Percentiles rank a stretch among this genome's conserved stretches.
phyloP scores from a whole-genome alignment of 2,797 vertebrate genomes.

The Myripristis jacobus region DNA sequence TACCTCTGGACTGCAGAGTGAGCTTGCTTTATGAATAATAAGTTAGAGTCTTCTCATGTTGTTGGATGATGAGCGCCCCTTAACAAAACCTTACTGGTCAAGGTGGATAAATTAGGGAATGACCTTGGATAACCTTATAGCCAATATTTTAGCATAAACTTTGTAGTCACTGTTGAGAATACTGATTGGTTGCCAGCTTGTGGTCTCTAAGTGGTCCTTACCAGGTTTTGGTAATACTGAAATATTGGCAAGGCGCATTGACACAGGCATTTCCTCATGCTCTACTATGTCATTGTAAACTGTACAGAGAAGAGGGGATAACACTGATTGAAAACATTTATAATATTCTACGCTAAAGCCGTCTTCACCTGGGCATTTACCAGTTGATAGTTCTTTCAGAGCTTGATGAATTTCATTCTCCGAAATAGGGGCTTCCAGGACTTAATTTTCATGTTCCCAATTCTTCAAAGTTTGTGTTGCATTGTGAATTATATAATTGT shows the following conservation, averaged over 20 bases:
- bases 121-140: too few species aligned
- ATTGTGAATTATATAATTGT: too few species aligned
- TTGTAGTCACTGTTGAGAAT: too few species aligned
- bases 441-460: not conserved
- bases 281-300: not conserved
- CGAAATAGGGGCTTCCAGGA: not conserved
- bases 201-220: not conserved
- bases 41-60: too few species aligned
- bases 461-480: too few species aligned
- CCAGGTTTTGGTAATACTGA: not conserved
- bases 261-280: not conserved
- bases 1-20: not conserved
- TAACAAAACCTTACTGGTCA: too few species aligned
- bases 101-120: too few species aligned
- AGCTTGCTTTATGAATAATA: not conserved
- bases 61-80: too few species aligned
- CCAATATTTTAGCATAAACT: too few species aligned
- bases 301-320: not conserved
- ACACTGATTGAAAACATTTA: not conserved
- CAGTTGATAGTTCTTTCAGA: not conserved
- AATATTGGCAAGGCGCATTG: not conserved
- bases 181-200: too few species aligned
- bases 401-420: not conserved
- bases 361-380: not conserved
- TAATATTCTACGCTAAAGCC: not conserved